Percentiles rank a stretch among this genome's conserved stretches.
phyloP scores from a whole-genome alignment of 2,797 vertebrate species.

The Anas bernieri region DNA sequence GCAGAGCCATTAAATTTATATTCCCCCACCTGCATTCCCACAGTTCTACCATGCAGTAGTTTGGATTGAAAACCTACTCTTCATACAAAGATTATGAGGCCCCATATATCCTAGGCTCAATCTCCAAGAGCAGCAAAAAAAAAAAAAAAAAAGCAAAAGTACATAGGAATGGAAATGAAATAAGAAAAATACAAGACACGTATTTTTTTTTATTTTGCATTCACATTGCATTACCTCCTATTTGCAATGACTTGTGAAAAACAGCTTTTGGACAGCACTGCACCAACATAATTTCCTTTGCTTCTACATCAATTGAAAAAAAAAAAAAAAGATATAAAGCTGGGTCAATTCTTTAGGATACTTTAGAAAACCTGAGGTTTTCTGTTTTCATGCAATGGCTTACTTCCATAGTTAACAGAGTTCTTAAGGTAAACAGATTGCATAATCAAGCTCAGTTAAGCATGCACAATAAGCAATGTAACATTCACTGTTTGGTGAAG shows the following conservation, averaged over 20 bases:
- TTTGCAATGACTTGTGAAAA: not conserved
- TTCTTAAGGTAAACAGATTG: slow-evolving; percentile 18
- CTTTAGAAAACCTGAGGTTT: not conserved
- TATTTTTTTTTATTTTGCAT: not conserved
- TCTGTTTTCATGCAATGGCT: not conserved
- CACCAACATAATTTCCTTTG: not conserved
- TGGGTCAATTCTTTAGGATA: not conserved
- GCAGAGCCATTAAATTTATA: not conserved
- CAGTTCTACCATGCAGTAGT: not conserved
- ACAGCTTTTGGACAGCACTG: not conserved
- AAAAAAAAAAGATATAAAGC: not conserved
- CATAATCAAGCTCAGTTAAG: slow-evolving; percentile 29
- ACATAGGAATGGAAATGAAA: not conserved
- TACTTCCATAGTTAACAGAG: not conserved
- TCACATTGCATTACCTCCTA: not conserved
- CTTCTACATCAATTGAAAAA: not conserved
- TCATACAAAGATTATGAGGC: not conserved
- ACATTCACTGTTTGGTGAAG: not conserved
- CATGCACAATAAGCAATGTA: not conserved
- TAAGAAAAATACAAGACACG: not conserved
- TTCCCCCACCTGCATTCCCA: not conserved
- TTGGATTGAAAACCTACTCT: not conserved
- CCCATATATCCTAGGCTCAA: not conserved
- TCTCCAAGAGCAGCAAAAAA: no score
- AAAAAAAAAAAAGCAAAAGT: not conserved